Evolutionary conservation across 2,888 invertebrate genomes (phyloP).

Genomic region (Drosophila tripunctata): DNA sequence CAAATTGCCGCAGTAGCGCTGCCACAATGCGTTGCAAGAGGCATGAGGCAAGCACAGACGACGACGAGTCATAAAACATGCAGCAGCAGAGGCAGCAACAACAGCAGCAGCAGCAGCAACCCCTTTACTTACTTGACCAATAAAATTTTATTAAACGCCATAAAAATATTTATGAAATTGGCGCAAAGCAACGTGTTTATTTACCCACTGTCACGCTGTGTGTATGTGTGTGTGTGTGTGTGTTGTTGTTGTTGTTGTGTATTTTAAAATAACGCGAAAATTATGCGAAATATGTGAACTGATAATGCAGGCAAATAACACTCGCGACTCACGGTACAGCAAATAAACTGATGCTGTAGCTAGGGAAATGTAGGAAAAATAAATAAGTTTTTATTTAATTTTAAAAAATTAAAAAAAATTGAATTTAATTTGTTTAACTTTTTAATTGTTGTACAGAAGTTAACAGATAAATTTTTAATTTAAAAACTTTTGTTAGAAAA

Average conservation of each 20-base stretch:
- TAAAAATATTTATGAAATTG: slow-evolving; percentile 78
- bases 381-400: slow-evolving; percentile 2
- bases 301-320: slow-evolving; percentile 46
- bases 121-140: slow-evolving; percentile 46
- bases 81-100: slow-evolving; percentile 10
- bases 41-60: slow-evolving; percentile 17
- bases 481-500: neutral
- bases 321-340: slow-evolving; percentile 12
- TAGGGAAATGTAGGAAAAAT: slow-evolving; percentile 12
- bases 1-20: slow-evolving; percentile 64
- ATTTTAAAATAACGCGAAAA: slow-evolving; percentile 71
- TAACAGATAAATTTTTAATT: neutral
- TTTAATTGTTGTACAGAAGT: neutral
- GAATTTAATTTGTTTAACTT: slow-evolving; percentile 28
- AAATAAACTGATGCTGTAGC: slow-evolving; percentile 38
- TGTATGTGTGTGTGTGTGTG: neutral
- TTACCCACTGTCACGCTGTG: slow-evolving; percentile 18
- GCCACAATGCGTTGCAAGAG: slow-evolving; percentile 6
- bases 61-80: slow-evolving; percentile 55
- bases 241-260: slow-evolving; percentile 40
- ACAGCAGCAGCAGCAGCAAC: neutral
- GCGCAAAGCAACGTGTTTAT: slow-evolving; percentile 69
- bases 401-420: slow-evolving; percentile 6
- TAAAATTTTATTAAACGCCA: slow-evolving; percentile 78
- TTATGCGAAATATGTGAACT: slow-evolving; percentile 53